These are phyloP conservation scores for Danio kyathit DNA, from an alignment of 2,797 vertebrate genomes.

Conservation along the genomic window DNA sequence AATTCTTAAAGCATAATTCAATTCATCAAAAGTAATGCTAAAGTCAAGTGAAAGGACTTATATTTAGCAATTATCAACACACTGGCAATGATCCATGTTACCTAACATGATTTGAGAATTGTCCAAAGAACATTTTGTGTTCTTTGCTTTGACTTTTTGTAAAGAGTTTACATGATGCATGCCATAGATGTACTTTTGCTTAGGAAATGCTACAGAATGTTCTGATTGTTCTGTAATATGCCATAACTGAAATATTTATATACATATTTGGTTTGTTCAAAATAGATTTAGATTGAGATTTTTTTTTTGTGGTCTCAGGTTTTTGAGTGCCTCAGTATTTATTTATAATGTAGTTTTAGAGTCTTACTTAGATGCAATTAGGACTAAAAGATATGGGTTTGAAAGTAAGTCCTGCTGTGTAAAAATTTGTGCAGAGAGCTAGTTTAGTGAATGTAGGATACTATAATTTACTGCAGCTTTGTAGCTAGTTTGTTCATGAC, in stretches of 20 bases:
- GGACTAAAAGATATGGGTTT: neutral
- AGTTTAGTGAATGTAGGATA: neutral
- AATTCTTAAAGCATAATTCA: no score
- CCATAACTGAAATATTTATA: neutral
- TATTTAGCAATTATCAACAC: neutral
- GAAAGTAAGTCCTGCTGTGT: constrained; percentile 11
- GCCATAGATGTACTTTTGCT: neutral
- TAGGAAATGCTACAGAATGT: neutral
- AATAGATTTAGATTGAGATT: neutral
- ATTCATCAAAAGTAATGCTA: neutral
- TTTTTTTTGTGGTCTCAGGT: no score
- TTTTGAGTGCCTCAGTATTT: neutral
- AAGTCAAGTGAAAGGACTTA: neutral
- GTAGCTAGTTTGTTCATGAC: constrained; percentile 10
- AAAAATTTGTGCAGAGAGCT: constrained; percentile 1
- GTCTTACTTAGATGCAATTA: neutral
- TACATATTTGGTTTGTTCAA: neutral
- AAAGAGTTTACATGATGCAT: neutral
- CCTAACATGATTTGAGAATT: neutral
- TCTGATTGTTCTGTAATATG: neutral
- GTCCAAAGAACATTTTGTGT: neutral
- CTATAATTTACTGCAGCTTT: constrained; percentile 2
- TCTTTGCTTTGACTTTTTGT: constrained; percentile 1
- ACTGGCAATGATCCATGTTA: neutral
- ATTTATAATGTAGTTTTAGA: neutral